Base-by-base conservation (phyloP, 1,140 invertebrate genomes). In the Leptinotarsa undecemlineata region DNA sequence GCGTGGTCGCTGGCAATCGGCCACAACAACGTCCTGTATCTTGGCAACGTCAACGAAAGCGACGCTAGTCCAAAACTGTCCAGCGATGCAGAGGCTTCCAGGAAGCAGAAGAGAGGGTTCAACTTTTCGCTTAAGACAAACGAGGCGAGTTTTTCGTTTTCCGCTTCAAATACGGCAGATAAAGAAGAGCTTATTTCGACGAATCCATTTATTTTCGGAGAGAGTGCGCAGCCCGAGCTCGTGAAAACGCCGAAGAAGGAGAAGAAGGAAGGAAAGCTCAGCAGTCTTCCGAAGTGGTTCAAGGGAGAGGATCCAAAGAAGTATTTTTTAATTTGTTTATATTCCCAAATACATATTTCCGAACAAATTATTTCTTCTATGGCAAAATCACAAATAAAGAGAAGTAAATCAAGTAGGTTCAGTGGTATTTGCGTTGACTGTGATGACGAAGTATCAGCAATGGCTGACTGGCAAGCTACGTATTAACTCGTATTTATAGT, bases 1-100 rank as follows among this genome's bases (percentile, higher is more conserved):
- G 92, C 92, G 4, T 95, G 94, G 94, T 92, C 92, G 4, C 84
- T 95, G 20, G 92, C 92, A 0, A 87, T 90, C 23, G 91, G 90
- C 63, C 88, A 88, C 70, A 89, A 90, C 70, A 91, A 91, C 75
- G 88, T 90, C n/a, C 86, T 90, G 2, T 94, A 94, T 82, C 88
- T 95, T 79, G 90, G 83, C 51, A 82, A 77, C 66, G 77, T 77
- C 6, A 71, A 33, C 42, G 78, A 79, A 48, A 68, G 51, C 4
- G 74, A 77, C 47, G 71, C 20, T 51, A 23, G 77, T 48, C 72
- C 75, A 20, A 74, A 78, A 71, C 67, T 78, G 23, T 71, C 70
- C 51, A 57, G 51, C 14, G 51, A 19, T 2, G 6, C 51, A 20
- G 48, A 73, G 47, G n/a, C 62, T 5, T 63, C 60, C 62, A 69